phyloP scores from a whole-genome alignment of 2,797 vertebrate species.

The Arnoldichthys spilopterus region DNA sequence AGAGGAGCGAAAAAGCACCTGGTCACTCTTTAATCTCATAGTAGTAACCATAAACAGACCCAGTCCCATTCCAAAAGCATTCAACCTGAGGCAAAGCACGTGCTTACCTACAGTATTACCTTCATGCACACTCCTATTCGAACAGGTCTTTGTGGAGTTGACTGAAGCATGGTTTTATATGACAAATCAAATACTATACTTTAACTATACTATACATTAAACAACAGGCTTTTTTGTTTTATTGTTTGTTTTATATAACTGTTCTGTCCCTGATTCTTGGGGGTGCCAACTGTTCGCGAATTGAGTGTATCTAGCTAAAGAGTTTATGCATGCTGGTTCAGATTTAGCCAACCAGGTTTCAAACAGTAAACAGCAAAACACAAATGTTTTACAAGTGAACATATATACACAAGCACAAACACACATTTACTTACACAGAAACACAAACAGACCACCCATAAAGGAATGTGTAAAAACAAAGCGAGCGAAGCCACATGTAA shows the following conservation, averaged over 20 bases:
- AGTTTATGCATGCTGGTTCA: neutral
- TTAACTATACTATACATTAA: too few species aligned
- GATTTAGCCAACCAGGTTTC: neutral
- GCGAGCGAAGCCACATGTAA: constrained; percentile 35
- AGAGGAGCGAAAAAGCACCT: constrained; percentile 47
- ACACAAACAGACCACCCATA: constrained; percentile 47
- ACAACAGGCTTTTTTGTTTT: too few species aligned
- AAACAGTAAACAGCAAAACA: constrained; percentile 10
- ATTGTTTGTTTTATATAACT: too few species aligned
- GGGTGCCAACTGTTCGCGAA: too few species aligned
- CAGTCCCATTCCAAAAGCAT: neutral
- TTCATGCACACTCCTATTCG: neutral
- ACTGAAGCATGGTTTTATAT: too few species aligned
- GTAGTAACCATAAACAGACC: neutral
- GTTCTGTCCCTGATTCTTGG: too few species aligned
- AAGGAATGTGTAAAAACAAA: constrained; percentile 5
- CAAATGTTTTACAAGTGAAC: neutral
- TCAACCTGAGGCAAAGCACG: too few species aligned
- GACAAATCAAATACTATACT: too few species aligned
- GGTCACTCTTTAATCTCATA: constrained; percentile 24
- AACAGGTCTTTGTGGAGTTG: too few species aligned
- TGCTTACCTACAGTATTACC: neutral
- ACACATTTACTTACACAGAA: constrained; percentile 26
- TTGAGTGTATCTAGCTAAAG: too few species aligned
- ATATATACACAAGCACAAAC: constrained; percentile 2